Percentiles rank a stretch among this genome's conserved stretches.
These are phyloP conservation scores for Zygogramma bicolorata DNA, from an alignment of 2,888 invertebrate genomes.

Conservation along the genomic window DNA sequence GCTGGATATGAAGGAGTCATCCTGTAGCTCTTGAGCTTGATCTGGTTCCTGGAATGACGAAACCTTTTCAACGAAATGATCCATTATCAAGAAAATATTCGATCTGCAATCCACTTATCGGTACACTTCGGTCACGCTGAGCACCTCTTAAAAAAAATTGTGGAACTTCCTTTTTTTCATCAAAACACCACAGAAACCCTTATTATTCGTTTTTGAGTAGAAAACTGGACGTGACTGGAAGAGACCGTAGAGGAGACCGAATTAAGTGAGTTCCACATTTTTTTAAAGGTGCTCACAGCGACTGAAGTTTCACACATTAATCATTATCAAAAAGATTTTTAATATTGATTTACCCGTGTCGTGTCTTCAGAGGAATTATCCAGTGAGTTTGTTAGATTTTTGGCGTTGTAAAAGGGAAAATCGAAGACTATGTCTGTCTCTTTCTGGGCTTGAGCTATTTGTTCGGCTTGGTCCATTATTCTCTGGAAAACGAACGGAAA, in stretches of 20 bases:
- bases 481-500: constrained; percentile 74
- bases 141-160: too few species aligned
- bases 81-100: not conserved
- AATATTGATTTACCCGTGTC: constrained; percentile 29
- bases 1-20: constrained; percentile 51
- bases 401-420: constrained; percentile 79
- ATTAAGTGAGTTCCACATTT: too few species aligned
- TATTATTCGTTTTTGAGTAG: too few species aligned
- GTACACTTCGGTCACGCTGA: too few species aligned
- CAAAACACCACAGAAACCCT: too few species aligned
- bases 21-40: constrained; percentile 52
- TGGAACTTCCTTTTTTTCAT: too few species aligned
- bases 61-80: not conserved
- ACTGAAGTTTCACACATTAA: not conserved
- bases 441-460: constrained; percentile 77
- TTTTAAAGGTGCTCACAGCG: too few species aligned
- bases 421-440: constrained; percentile 70
- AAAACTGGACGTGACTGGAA: too few species aligned
- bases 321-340: not conserved
- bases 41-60: constrained; percentile 27
- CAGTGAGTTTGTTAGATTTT: constrained; percentile 72
- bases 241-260: too few species aligned
- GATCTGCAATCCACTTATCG: too few species aligned
- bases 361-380: constrained; percentile 61
- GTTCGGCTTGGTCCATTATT: constrained; percentile 90